Evolutionary conservation across 2,888 invertebrate genomes (phyloP), one percentile per base, ranked within the genome.

Genomic region (Ornithoptera priamus): DNA sequence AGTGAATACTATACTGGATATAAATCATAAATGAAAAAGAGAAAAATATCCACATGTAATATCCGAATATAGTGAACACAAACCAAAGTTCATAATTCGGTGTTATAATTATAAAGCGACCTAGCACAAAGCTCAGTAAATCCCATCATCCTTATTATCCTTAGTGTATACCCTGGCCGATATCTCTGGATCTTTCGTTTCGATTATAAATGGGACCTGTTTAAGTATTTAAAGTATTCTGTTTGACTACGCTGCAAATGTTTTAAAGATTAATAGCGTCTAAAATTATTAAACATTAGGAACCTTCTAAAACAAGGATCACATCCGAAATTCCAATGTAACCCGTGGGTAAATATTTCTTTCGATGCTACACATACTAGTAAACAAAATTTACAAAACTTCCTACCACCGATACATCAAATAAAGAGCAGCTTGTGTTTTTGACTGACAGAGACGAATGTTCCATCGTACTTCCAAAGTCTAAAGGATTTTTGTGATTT

Each of bases 341-440:
- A 18, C n/a, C 5, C 53, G 18, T 4, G n/a, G 5, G 4, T 58
- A 24, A 58, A 58, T 58, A 22, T 22, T 58, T 58, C 57, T 58
- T 12, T 1, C 3, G 22, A 58, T 12, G 15, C 57, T 22, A 10
- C 22, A n/a, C 56, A 10, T 56, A 58, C 57, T 58, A 6, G 12
- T 22, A 22, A 22, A 58, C 42, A 24, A 30, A 46, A 50, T 57
- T 68, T 50, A 65, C 62, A 69, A 65, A 61, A 69, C 53, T 61
- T 65, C 30, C 30, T 61, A 36, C 56, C 65, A 61, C 50, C 61
- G 62, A 70, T 70, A 70, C 69, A 84, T 87, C 83, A 87, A 85
- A 84, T 84, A 86, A 84, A 81, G 72, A 81, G 84, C 83, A 86
- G 69, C 71, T 73, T 74, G 72, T 75, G 53, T 69, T 72, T 73